These are phyloP conservation scores for Amphimallon solstitiale DNA, from an alignment of 2,888 invertebrate species.

Conservation along the genomic window DNA sequence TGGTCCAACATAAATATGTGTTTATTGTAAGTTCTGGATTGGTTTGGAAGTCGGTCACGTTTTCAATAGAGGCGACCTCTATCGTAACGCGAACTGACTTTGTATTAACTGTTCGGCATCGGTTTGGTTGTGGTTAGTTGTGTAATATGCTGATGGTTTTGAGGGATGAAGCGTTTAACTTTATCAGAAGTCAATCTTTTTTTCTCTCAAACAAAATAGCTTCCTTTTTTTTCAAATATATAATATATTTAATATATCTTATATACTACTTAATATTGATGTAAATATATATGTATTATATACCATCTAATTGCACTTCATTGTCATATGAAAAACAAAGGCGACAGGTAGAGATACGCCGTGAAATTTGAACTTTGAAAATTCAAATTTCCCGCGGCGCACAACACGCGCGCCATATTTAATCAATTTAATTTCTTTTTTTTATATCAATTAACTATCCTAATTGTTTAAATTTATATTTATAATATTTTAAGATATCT, in stretches of 20 bases:
- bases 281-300: slow-evolving; percentile 69
- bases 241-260: slow-evolving; percentile 66
- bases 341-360: not conserved
- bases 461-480: slow-evolving; percentile 64
- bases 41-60: slow-evolving; percentile 53
- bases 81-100: slow-evolving; percentile 40
- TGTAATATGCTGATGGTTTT: slow-evolving; percentile 62
- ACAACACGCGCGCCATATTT: slow-evolving; percentile 30
- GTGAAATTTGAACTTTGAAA: not conserved
- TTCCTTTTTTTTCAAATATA: slow-evolving; percentile 65
- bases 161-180: slow-evolving; percentile 63
- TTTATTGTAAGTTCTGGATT: slow-evolving; percentile 62
- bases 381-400: not conserved
- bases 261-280: slow-evolving; percentile 66
- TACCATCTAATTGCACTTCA: slow-evolving; percentile 73
- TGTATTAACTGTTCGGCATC: slow-evolving; percentile 68
- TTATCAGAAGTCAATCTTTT: slow-evolving; percentile 70
- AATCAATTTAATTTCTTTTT: slow-evolving; percentile 45
- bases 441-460: slow-evolving; percentile 61
- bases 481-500: slow-evolving; percentile 65
- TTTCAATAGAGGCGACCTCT: not conserved
- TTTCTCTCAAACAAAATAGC: slow-evolving; percentile 74
- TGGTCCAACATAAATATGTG: slow-evolving; percentile 56
- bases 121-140: slow-evolving; percentile 67
- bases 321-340: slow-evolving; percentile 63